phyloP scores from a whole-genome alignment of 2,113 vertebrate species.

The Syngnathus floridae region DNA sequence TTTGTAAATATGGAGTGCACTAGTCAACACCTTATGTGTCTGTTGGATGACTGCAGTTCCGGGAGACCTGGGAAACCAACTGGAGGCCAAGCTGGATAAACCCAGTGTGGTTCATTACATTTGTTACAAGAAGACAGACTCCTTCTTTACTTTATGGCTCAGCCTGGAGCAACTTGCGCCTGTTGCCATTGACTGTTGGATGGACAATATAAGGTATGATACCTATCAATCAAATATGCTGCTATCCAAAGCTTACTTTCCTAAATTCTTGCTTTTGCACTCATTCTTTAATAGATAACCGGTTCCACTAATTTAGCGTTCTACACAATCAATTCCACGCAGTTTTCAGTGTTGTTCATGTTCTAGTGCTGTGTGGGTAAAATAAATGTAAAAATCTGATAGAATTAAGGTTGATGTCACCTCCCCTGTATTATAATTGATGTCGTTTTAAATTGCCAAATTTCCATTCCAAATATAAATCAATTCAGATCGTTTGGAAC shows the following conservation, averaged over 20 bases:
- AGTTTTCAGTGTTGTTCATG: neutral
- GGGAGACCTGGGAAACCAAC: constrained; percentile 92
- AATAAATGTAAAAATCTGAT: too few relatives aligned
- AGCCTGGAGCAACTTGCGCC: constrained; percentile 92
- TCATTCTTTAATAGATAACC: neutral
- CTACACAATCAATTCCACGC: too few relatives aligned
- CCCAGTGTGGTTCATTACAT: constrained; percentile 93
- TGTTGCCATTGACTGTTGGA: constrained; percentile 95
- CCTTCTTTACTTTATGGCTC: constrained; percentile 94
- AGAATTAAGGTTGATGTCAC: too few relatives aligned
- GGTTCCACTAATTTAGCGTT: too few relatives aligned
- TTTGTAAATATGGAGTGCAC: too few relatives aligned
- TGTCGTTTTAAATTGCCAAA: too few relatives aligned
- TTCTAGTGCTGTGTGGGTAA: neutral
- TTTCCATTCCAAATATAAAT: too few relatives aligned
- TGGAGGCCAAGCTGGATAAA: constrained; percentile 94
- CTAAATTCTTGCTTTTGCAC: neutral
- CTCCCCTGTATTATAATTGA: too few relatives aligned
- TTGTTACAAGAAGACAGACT: constrained; percentile 89
- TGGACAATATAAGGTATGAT: constrained; percentile 92
- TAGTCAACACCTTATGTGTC: neutral
- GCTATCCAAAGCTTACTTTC: neutral
- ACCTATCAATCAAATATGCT: too few relatives aligned
- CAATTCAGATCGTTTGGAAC: too few relatives aligned
- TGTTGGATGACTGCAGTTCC: constrained; percentile 75